These are phyloP conservation scores for Cantharis lateralis DNA, from an alignment of 2,888 invertebrate genomes.

Conservation along the genomic window DNA sequence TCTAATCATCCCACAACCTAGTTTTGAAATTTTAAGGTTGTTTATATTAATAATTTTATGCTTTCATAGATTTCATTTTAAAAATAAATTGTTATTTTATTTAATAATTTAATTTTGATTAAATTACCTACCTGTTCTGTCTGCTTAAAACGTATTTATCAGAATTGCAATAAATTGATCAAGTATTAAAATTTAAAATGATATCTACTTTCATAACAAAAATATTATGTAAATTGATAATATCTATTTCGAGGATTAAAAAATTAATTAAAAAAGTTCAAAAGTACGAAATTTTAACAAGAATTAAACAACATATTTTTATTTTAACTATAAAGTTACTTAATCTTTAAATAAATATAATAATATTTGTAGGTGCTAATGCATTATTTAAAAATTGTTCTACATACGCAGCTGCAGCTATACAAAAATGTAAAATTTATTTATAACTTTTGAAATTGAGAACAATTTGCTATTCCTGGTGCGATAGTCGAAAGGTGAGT, in stretches of 20 bases:
- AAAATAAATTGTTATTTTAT: neutral
- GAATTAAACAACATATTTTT: neutral
- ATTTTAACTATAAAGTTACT: neutral
- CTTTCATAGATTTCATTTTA: neutral
- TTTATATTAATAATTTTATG: neutral
- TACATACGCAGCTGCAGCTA: constrained; percentile 11
- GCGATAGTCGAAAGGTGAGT: constrained; percentile 35
- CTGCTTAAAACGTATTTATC: neutral
- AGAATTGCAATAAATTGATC: no score
- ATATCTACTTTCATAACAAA: no score
- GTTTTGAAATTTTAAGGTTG: neutral
- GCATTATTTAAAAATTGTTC: neutral
- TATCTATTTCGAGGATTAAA: neutral
- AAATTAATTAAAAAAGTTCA: neutral
- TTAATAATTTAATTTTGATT: neutral
- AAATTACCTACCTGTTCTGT: neutral
- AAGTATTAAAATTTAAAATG: neutral
- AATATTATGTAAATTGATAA: neutral
- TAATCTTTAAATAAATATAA: neutral
- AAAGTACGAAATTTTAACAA: neutral
- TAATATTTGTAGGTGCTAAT: neutral
- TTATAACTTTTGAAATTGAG: constrained; percentile 23
- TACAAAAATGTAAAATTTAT: constrained; percentile 17
- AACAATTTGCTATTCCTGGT: constrained; percentile 33
- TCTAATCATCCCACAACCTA: neutral